Conservation (phyloP, 2,888 invertebrate genomes). For the Latheticus oryzae region DNA sequence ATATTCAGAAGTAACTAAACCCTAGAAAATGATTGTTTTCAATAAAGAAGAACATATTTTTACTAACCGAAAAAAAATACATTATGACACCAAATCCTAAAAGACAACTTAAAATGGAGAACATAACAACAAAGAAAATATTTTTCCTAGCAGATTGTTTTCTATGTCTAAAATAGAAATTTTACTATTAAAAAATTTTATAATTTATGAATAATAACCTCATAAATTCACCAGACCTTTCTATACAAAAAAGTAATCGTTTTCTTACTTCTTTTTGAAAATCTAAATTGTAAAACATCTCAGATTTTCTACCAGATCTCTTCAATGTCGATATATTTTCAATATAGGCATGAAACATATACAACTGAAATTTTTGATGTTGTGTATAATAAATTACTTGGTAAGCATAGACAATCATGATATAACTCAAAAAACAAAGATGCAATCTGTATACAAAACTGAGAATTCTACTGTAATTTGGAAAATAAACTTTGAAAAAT, state of each 20-base stretch:
- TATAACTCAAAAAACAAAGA: background rate
- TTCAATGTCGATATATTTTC: no score
- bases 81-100: background rate
- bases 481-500: background rate
- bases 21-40: background rate
- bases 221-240: background rate
- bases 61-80: background rate
- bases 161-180: background rate
- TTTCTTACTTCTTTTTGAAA: background rate
- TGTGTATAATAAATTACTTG: background rate
- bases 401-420: background rate
- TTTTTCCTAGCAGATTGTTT: background rate
- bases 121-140: background rate
- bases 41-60: no score
- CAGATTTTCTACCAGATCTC: no score
- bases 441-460: background rate
- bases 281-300: background rate
- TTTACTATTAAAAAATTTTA: no score
- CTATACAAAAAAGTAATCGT: slow-evolving; percentile 1
- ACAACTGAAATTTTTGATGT: background rate
- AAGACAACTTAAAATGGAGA: background rate
- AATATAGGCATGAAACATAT: no score
- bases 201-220: no score
- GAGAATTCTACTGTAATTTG: background rate
- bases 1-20: background rate